Percentiles rank a stretch among this genome's conserved stretches.
Evolutionary conservation across 2,797 vertebrate species (phyloP).

Genomic region (Neoniphon sammara): DNA sequence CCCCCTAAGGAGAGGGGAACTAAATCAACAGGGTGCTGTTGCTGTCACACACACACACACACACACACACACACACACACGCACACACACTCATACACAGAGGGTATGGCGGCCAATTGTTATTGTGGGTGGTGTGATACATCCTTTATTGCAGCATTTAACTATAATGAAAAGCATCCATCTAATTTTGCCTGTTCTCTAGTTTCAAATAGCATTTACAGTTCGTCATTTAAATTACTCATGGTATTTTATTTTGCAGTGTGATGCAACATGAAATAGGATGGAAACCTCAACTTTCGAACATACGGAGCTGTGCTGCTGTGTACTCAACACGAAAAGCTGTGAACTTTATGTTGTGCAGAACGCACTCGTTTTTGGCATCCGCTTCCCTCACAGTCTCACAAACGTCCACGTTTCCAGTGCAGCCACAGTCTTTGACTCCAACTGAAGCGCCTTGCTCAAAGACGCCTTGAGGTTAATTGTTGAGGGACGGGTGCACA

Average conservation of each 20-base stretch:
- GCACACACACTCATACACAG: slow-evolving; percentile 43
- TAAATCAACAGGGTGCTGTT: slow-evolving; percentile 71
- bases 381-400: too few species aligned
- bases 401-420: too few species aligned
- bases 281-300: not conserved
- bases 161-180: slow-evolving; percentile 58
- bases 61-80: slow-evolving; percentile 39
- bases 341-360: too few species aligned
- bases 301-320: not conserved
- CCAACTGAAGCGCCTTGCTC: too few species aligned
- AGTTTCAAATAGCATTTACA: slow-evolving; percentile 41
- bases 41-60: slow-evolving; percentile 28
- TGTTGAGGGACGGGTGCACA: too few species aligned
- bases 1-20: slow-evolving; percentile 65
- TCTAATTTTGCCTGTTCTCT: slow-evolving; percentile 33
- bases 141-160: slow-evolving; percentile 59
- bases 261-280: slow-evolving; percentile 6
- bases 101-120: slow-evolving; percentile 63
- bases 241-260: not conserved
- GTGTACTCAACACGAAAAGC: not conserved
- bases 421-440: too few species aligned
- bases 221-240: slow-evolving; percentile 34
- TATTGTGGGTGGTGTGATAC: slow-evolving; percentile 65
- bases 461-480: too few species aligned
- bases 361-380: too few species aligned